Conservation (phyloP, 2,888 invertebrate species). For the Lathronympha strigana region DNA sequence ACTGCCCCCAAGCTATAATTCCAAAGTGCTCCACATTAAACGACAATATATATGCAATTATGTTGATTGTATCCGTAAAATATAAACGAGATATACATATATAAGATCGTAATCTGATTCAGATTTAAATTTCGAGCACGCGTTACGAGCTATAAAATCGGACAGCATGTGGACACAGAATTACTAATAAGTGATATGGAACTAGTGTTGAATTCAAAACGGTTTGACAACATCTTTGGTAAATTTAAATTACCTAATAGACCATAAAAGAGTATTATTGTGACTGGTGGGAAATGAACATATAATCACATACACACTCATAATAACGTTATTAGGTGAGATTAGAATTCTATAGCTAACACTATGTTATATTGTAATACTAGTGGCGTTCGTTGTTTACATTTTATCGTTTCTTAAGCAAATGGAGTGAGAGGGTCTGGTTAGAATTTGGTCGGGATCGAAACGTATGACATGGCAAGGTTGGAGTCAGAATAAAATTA, state of each 20-base stretch:
- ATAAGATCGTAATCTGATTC: slow-evolving; percentile 36
- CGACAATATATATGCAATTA: slow-evolving; percentile 10
- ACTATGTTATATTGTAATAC: not conserved
- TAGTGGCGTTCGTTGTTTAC: not conserved
- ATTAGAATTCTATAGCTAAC: slow-evolving; percentile 6
- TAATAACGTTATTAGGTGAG: not conserved
- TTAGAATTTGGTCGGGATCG: too few species aligned
- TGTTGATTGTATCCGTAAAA: slow-evolving; percentile 15
- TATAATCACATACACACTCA: slow-evolving; percentile 9
- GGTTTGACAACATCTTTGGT: slow-evolving; percentile 5
- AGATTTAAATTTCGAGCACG: slow-evolving; percentile 54
- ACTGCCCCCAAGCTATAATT: slow-evolving; percentile 1
- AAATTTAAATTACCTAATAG: slow-evolving; percentile 36
- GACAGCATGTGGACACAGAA: slow-evolving; percentile 36
- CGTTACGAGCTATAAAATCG: slow-evolving; percentile 46
- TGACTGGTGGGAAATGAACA: slow-evolving; percentile 1
- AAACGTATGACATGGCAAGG: too few species aligned
- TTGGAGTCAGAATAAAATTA: too few species aligned
- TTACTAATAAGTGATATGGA: slow-evolving; percentile 29
- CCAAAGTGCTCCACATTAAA: slow-evolving; percentile 22
- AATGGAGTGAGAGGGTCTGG: too few species aligned
- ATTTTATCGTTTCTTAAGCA: slow-evolving; percentile 4
- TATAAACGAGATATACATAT: slow-evolving; percentile 25
- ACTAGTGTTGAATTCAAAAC: slow-evolving; percentile 37
- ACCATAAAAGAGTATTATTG: not conserved